phyloP scores from a whole-genome alignment of 2,888 invertebrate species.

The Leptopilina myrica region DNA sequence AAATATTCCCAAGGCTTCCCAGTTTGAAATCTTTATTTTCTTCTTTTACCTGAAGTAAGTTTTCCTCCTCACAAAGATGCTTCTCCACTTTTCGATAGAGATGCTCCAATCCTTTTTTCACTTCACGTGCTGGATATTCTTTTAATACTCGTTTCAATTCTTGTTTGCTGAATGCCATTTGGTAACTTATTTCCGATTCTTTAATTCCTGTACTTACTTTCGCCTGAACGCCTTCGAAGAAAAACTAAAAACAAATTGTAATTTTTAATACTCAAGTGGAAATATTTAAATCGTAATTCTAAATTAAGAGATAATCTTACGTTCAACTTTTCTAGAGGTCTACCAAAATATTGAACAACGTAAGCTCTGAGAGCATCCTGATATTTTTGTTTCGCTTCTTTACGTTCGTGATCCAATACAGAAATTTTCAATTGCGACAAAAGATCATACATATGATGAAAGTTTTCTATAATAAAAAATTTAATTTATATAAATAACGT shows the following conservation, averaged over 20 bases:
- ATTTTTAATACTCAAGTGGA: not conserved
- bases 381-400: constrained; percentile 94
- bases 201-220: constrained; percentile 96
- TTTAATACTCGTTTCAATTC: constrained; percentile 96
- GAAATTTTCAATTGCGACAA: constrained; percentile 93
- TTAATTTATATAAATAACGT: not conserved
- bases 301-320: constrained; percentile 76
- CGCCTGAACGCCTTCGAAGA: constrained; percentile 97
- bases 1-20: too few species aligned
- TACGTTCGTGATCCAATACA: constrained; percentile 90
- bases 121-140: constrained; percentile 95
- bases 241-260: constrained; percentile 81
- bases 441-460: constrained; percentile 93
- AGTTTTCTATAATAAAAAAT: constrained; percentile 85
- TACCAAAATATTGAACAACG: constrained; percentile 95
- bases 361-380: constrained; percentile 93
- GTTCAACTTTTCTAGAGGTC: constrained; percentile 93
- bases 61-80: constrained; percentile 96
- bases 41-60: constrained; percentile 84
- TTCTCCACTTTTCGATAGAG: constrained; percentile 98
- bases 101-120: constrained; percentile 94
- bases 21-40: too few species aligned
- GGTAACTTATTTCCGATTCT: constrained; percentile 98
- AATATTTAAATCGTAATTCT: constrained; percentile 15
- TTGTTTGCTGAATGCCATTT: constrained; percentile 97